Evolutionary conservation across 1,140 invertebrate species (phyloP), one percentile per base, ranked within the genome.

Genomic region (Drosophila arizonae): DNA sequence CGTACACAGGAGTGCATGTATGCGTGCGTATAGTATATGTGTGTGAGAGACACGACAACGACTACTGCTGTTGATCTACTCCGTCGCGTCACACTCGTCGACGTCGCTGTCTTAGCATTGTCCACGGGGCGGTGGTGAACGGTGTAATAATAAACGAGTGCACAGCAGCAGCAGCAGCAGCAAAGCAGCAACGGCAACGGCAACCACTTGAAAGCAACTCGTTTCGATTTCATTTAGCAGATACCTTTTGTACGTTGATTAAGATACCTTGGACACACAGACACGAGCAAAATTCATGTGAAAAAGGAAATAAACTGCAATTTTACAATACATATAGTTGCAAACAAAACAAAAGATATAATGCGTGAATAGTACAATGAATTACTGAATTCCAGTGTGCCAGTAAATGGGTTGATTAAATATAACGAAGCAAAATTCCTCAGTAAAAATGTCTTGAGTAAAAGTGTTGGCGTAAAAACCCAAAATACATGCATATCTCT

Each of bases 151-250:
- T 77, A 84, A 88, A 90, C 87, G 79, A 88, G 79, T 90, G 79
- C 80, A 85, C 70, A 75, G 57, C 63, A 80, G 76, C 68, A 80
- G 60, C 60, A 75, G 57, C 63, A 80, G 76, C 68, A 80, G 60
- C 60, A 17, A 33, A 80, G 60, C 77, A 67, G 63, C 75, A 69
- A 86, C 81, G 76, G 73, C 84, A 86, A 90, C 84, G 76, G 73
- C 84, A 86, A 90, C 84, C 88, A 90, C 84, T 88, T 88, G 84
- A 88, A 88, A 88, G 88, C 87, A 90, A 90, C 87, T 90, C 82
- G 87, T 90, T 90, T 90, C 87, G 87, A 90, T 90, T 90, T 90
- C 82, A 87, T 90, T 90, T 90, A 90, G 87, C 87, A 90, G 87
- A 90, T 90, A 90, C 87, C 82, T 90, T 90, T 90, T 90, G 87